These are phyloP conservation scores for Sylvilagus bachmani DNA, from an alignment of 2,113 vertebrate genomes.

Conservation along the genomic window DNA sequence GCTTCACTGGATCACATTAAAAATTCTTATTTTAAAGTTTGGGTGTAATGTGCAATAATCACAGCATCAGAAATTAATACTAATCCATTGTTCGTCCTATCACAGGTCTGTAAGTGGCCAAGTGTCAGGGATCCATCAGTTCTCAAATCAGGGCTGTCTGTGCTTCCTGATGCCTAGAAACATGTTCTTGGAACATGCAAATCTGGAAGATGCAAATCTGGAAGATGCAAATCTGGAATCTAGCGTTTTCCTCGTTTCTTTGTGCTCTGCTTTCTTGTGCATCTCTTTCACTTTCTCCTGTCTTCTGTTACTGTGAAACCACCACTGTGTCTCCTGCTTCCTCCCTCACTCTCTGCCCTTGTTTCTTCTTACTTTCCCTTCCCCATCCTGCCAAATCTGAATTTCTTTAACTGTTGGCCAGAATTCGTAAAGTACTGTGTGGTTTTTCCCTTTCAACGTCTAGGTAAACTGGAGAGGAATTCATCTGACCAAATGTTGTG, in stretches of 20 bases:
- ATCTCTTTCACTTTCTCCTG: neutral
- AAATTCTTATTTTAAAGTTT: conserved; percentile 37
- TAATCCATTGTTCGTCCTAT: neutral
- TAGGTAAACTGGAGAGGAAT: neutral
- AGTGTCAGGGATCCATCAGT: neutral
- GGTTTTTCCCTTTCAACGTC: conserved; percentile 36
- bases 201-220: neutral
- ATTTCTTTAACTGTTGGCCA: conserved; percentile 26
- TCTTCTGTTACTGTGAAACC: neutral
- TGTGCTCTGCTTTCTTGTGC: neutral
- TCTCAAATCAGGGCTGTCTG: neutral
- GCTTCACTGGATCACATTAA: neutral
- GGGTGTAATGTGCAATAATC: neutral
- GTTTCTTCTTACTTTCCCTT: neutral
- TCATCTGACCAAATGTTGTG: conserved; percentile 24
- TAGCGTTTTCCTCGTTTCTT: neutral
- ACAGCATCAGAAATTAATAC: neutral
- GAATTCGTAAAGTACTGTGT: neutral
- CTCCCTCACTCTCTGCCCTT: neutral
- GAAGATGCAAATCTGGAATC: neutral
- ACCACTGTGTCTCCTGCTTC: neutral
- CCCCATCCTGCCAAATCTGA: neutral
- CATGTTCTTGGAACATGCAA: neutral
- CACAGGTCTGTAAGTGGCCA: neutral
- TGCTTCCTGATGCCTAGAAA: neutral